Conservation (phyloP, 2,888 invertebrate species). For the Tachina fera region DNA sequence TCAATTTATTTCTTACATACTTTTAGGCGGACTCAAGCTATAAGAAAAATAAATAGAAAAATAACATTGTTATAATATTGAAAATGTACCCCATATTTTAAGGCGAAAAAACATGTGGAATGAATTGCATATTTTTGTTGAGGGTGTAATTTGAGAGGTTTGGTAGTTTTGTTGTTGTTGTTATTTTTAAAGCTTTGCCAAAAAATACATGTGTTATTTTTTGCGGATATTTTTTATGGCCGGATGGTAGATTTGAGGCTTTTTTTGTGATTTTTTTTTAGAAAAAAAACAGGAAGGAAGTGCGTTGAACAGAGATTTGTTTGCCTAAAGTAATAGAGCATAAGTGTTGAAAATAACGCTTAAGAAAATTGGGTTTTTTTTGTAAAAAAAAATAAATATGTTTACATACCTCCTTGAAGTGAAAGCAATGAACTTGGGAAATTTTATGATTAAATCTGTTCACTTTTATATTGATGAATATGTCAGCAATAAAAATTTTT, state of each 20-base stretch:
- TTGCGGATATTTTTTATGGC: slow-evolving; percentile 50
- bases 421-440: background rate
- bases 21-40: slow-evolving; percentile 37
- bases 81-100: slow-evolving; percentile 31
- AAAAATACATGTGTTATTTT: slow-evolving; percentile 53
- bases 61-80: background rate
- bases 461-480: too few species aligned
- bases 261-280: background rate
- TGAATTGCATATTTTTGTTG: slow-evolving; percentile 23
- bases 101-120: slow-evolving; percentile 51
- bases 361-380: slow-evolving; percentile 58
- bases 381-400: background rate
- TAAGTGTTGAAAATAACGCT: slow-evolving; percentile 68
- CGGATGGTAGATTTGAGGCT: slow-evolving; percentile 17
- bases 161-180: slow-evolving; percentile 17
- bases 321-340: slow-evolving; percentile 66
- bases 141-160: slow-evolving; percentile 65
- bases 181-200: slow-evolving; percentile 41
- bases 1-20: slow-evolving; percentile 64
- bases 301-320: slow-evolving; percentile 53
- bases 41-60: background rate
- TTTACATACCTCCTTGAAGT: background rate
- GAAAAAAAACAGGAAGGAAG: slow-evolving; percentile 52
- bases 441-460: background rate
- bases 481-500: too few species aligned